Evolutionary conservation across 2,888 invertebrate genomes (phyloP).

Genomic region (Aethes cnicana): DNA sequence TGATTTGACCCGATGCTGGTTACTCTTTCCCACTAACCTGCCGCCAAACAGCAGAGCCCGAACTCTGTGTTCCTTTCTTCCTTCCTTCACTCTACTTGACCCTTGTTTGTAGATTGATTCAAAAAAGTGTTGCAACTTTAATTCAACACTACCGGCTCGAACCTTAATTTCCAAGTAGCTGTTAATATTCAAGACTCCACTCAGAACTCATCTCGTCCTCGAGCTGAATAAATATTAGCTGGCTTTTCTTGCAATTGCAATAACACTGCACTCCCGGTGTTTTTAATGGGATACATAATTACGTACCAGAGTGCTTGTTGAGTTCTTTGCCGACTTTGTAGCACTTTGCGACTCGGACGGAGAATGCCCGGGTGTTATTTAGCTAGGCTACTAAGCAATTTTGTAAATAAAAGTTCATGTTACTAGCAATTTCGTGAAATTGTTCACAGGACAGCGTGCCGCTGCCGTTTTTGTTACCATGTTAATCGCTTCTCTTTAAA

Average conservation of each 20-base stretch:
- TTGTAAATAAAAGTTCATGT: not conserved
- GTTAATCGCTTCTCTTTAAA: no score
- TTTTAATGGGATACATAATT: constrained; percentile 25
- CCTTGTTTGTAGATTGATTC: no score
- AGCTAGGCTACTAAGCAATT: not conserved
- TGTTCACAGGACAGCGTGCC: no score
- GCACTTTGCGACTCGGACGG: not conserved
- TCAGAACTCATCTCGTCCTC: constrained; percentile 5
- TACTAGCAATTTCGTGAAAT: no score
- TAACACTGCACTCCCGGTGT: constrained; percentile 12
- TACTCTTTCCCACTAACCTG: no score
- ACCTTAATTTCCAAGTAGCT: constrained; percentile 13
- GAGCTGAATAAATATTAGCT: constrained; percentile 20
- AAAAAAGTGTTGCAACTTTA: not conserved
- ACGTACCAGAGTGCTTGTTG: not conserved
- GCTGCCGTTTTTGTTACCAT: no score
- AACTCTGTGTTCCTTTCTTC: no score
- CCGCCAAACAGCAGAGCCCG: no score
- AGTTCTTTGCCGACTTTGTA: not conserved
- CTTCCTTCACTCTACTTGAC: no score
- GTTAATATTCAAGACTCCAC: constrained; percentile 15
- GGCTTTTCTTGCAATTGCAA: constrained; percentile 9
- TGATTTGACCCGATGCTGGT: no score
- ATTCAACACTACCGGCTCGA: not conserved
- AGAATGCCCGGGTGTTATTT: not conserved